These are phyloP conservation scores for Drosophila sordidula DNA, from an alignment of 2,888 invertebrate genomes.

Conservation along the genomic window DNA sequence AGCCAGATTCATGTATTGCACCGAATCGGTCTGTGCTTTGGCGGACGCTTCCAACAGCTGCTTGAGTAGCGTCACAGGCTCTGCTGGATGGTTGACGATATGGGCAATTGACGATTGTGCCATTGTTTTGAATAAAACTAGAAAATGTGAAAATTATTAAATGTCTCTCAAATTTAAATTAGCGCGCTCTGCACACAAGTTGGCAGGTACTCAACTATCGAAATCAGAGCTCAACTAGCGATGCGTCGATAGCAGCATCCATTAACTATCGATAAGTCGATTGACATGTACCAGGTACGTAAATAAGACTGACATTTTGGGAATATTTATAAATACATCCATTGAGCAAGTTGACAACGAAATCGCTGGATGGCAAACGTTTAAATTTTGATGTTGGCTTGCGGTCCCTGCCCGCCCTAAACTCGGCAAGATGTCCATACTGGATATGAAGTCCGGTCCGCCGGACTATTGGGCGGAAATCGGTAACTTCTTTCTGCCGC, in stretches of 20 bases:
- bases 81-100: slow-evolving; percentile 61
- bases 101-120: slow-evolving; percentile 55
- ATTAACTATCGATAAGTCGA: slow-evolving; percentile 16
- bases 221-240: background rate
- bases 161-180: slow-evolving; percentile 23
- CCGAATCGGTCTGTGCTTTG: slow-evolving; percentile 1
- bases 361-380: slow-evolving; percentile 51
- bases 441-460: slow-evolving; percentile 83
- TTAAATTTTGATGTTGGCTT: slow-evolving; percentile 16
- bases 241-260: slow-evolving; percentile 1
- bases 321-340: slow-evolving; percentile 60
- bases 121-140: slow-evolving; percentile 19
- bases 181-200: slow-evolving; percentile 20
- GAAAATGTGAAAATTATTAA: background rate
- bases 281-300: slow-evolving; percentile 28
- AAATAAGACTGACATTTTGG: slow-evolving; percentile 46
- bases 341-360: slow-evolving; percentile 40
- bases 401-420: slow-evolving; percentile 16
- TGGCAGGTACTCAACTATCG: slow-evolving; percentile 38
- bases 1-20: slow-evolving; percentile 78
- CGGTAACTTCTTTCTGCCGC: slow-evolving; percentile 83
- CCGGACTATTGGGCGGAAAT: slow-evolving; percentile 84
- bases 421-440: slow-evolving; percentile 78
- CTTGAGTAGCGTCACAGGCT: slow-evolving; percentile 75
- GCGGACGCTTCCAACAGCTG: slow-evolving; percentile 49